Conservation (phyloP, 2,888 invertebrate species). For the Patella pellucida region DNA sequence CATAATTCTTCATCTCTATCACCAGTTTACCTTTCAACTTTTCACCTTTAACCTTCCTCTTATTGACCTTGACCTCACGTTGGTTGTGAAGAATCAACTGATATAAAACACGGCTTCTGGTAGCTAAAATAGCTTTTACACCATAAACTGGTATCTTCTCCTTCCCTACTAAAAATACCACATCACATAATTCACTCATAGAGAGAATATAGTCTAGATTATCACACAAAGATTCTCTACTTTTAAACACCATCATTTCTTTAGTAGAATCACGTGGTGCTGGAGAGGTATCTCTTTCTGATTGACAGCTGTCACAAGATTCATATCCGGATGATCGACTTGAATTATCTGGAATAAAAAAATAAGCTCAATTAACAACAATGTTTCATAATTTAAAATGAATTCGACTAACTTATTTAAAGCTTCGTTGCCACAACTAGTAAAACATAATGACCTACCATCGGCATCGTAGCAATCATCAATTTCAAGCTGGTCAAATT, state of each 20-base stretch:
- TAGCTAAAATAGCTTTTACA: constrained; percentile 5
- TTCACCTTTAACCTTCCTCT: neutral
- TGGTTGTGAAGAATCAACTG: neutral
- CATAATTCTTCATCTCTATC: neutral
- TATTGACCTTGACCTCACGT: neutral
- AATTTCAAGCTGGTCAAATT: neutral
- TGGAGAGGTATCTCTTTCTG: too few species aligned
- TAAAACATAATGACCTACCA: neutral
- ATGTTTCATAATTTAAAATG: neutral
- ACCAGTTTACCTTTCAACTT: constrained; percentile 9
- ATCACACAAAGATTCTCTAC: constrained; percentile 6
- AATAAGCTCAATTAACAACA: neutral
- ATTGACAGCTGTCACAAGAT: neutral
- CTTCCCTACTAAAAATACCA: neutral
- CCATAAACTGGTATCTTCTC: constrained; percentile 4
- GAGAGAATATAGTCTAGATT: constrained; percentile 4
- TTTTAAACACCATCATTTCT: constrained; percentile 4
- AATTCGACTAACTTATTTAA: too few species aligned
- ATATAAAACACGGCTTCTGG: neutral
- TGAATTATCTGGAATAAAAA: neutral
- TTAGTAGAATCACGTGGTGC: neutral
- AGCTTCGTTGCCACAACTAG: too few species aligned
- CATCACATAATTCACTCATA: neutral
- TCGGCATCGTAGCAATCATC: neutral
- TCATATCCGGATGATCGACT: neutral